Conservation (phyloP, 2,888 invertebrate species). For the Eretmocerus hayati region DNA sequence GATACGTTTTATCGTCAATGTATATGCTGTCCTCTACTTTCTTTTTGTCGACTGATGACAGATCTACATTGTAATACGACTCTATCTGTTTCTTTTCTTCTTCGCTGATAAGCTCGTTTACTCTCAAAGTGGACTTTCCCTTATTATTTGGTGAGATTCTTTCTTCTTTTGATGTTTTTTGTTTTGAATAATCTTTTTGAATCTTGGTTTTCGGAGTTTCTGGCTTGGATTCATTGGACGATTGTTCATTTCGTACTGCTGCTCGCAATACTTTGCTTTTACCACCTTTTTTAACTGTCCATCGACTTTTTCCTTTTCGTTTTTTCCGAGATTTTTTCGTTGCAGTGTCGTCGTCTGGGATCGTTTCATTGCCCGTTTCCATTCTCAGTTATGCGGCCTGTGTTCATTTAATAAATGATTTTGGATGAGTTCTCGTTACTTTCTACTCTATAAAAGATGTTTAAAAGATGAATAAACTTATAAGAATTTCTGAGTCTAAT, state of each 20-base stretch:
- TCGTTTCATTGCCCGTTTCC: constrained; percentile 1
- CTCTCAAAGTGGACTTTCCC: constrained; percentile 1
- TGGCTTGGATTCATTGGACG: not conserved
- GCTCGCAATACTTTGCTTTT: not conserved
- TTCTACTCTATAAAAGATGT: not conserved
- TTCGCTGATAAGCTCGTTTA: constrained; percentile 13
- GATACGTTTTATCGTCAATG: not conserved
- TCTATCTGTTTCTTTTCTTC: constrained; percentile 12
- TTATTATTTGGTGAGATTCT: no score
- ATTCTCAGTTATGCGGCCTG: constrained; percentile 7
- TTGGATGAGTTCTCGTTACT: constrained; percentile 4
- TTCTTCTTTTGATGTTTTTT: not conserved
- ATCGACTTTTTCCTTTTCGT: not conserved
- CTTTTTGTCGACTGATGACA: constrained; percentile 6
- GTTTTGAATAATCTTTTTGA: not conserved
- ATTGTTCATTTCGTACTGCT: not conserved
- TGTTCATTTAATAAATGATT: constrained; percentile 17
- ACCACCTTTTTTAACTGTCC: not conserved
- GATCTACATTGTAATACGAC: constrained; percentile 11
- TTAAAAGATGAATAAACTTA: no score
- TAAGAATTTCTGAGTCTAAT: no score
- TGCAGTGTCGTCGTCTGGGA: not conserved
- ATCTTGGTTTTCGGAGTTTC: not conserved
- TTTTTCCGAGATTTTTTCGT: not conserved
- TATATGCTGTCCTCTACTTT: constrained; percentile 11